Evolutionary conservation across 2,113 vertebrate genomes (phyloP), one percentile per base, ranked within the genome.

Genomic region (Varanus salvator): DNA sequence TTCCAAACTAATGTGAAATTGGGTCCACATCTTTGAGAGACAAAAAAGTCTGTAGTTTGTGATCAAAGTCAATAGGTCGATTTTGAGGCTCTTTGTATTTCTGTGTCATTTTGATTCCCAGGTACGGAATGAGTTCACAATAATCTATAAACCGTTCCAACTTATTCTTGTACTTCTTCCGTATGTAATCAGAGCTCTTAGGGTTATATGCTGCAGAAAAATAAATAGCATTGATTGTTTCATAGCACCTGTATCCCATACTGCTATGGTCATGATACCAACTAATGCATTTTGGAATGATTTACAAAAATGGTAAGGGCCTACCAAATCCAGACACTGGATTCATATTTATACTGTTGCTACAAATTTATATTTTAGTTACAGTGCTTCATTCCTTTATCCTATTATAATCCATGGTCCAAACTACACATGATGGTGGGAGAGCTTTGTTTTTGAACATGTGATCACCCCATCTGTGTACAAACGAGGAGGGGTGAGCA

Each of bases 51-150:
- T 94, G 95, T 80, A 99, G 95, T 85, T 97, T 98, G 85, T 96
- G 91, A 60, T 98, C 97, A 86, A 99, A 96, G 94, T 98, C 98
- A 38, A 92, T 94, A 17, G 98, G 97, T 72, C 97, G 94, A 84
- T 97, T 96, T 89, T 91, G 93, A 85, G 97, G 97, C 31, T 97
- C 95, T 84, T 38, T 97, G 95, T 98, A 98, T 1, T 95, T 96
- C 57, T 86, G 95, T 2, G 91, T 96, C 98, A 99, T 98, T 77
- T 91, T 95, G 80, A 96, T 91, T 75, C 96, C 97, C 87, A 99
- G 96, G 95, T 98, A 98, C 17, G 97, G 96, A 71, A 99, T 95
- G 90, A 99, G 99, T 54, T 97, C 96, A 96, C 99, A 99, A 89
- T 95, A 96, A 84, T 98, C 98, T 92, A 97, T 12, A 91, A 99